Evolutionary conservation across 2,797 vertebrate species (phyloP).

Genomic region (Sebastes paucispinis): DNA sequence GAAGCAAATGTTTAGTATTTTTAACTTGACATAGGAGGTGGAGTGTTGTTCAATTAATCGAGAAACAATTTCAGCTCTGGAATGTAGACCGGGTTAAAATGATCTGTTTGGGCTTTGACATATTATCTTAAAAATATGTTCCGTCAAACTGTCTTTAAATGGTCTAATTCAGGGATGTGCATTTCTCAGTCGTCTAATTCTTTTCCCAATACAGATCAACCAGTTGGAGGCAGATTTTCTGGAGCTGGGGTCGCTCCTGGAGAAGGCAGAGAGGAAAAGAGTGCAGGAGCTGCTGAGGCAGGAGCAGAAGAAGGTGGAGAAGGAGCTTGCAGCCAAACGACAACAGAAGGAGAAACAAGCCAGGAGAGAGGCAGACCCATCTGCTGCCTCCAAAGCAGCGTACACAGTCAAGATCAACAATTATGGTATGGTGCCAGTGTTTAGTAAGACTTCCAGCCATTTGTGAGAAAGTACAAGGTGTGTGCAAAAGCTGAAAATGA

Average conservation of each 20-base stretch:
- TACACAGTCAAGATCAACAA: slow-evolving; percentile 97
- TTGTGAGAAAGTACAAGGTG: neutral
- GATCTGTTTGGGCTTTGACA: neutral
- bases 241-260: slow-evolving; percentile 86
- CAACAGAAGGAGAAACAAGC: slow-evolving; percentile 82
- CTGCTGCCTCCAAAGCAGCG: slow-evolving; percentile 64
- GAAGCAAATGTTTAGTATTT: neutral
- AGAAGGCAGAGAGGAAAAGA: slow-evolving; percentile 86
- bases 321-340: slow-evolving; percentile 86
- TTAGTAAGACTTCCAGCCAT: neutral
- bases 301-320: slow-evolving; percentile 90
- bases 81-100: too few relatives aligned
- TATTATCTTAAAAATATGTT: neutral
- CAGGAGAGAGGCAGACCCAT: slow-evolving; percentile 67
- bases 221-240: slow-evolving; percentile 90
- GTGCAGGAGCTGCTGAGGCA: slow-evolving; percentile 84
- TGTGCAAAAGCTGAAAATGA: neutral
- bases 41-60: neutral
- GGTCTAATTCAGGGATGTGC: neutral
- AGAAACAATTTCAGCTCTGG: neutral
- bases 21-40: neutral
- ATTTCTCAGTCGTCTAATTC: neutral
- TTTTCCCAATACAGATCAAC: slow-evolving; percentile 67
- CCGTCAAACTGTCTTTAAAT: neutral
- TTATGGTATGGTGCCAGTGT: slow-evolving; percentile 83